These are phyloP conservation scores for Basileuterus tristriatus DNA, from an alignment of 2,797 vertebrate genomes.

Conservation along the genomic window DNA sequence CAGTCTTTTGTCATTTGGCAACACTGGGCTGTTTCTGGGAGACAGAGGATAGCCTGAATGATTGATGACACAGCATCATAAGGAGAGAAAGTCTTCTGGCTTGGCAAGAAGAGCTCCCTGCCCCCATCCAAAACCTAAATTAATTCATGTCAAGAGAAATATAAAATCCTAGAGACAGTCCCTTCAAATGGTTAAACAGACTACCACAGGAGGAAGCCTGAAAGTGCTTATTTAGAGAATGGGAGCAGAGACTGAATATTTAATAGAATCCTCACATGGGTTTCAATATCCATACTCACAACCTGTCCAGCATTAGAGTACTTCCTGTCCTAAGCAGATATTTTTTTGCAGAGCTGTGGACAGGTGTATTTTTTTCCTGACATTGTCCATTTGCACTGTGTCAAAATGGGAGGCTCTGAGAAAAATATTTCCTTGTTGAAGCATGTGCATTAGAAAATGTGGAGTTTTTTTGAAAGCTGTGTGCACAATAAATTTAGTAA, in stretches of 20 bases:
- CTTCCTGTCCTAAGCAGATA: conserved; percentile 39
- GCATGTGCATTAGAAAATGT: neutral
- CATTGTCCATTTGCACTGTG: neutral
- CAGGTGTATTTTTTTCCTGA: conserved; percentile 13
- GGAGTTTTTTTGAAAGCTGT: neutral
- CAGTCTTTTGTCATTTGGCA: conserved; percentile 8
- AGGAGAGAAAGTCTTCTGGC: neutral
- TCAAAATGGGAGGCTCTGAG: neutral
- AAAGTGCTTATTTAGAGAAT: conserved; percentile 42
- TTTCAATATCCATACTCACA: conserved; percentile 19
- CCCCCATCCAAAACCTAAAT: neutral
- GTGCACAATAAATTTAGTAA: neutral
- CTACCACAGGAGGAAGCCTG: neutral
- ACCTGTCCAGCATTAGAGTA: conserved; percentile 24
- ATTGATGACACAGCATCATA: neutral
- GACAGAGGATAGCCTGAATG: conserved; percentile 4
- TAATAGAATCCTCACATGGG: conserved; percentile 9
- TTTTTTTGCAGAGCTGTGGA: neutral
- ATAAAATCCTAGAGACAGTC: neutral
- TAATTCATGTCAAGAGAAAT: conserved; percentile 9
- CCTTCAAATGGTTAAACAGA: conserved; percentile 34
- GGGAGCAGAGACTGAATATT: conserved; percentile 48
- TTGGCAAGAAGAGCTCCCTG: neutral
- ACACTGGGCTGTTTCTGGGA: neutral
- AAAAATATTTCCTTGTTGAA: neutral